These are phyloP conservation scores for Venustaconcha ellipsiformis DNA, from an alignment of 1,140 invertebrate genomes.

Conservation along the genomic window DNA sequence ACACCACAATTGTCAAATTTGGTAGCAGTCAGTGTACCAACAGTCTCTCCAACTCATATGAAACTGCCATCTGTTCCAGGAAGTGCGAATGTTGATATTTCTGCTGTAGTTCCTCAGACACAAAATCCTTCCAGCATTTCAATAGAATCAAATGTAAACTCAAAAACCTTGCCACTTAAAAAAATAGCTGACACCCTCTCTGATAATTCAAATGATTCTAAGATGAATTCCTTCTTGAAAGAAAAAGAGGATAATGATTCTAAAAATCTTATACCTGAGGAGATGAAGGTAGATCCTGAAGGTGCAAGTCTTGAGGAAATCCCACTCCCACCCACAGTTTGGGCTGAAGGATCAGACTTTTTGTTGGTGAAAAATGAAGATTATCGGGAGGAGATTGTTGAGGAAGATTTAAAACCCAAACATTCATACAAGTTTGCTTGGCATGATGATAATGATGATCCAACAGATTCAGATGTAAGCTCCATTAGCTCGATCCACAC, in stretches of 20 bases:
- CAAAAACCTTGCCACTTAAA: too few species aligned
- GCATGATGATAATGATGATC: constrained; percentile 42
- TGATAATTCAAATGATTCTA: constrained; percentile 17
- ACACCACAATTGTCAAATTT: too few species aligned
- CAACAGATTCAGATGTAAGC: not conserved
- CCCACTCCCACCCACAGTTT: constrained; percentile 26
- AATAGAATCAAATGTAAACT: too few species aligned
- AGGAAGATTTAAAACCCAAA: constrained; percentile 20
- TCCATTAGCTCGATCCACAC: constrained; percentile 69
- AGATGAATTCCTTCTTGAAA: not conserved
- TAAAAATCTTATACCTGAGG: not conserved
- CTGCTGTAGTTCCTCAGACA: too few species aligned
- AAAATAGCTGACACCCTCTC: too few species aligned
- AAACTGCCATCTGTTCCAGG: too few species aligned
- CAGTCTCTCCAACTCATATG: too few species aligned
- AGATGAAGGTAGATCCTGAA: constrained; percentile 3
- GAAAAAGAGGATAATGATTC: not conserved
- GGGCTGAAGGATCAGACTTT: constrained; percentile 2
- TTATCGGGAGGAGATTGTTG: not conserved
- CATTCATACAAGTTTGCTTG: constrained; percentile 62
- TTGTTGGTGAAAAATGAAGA: not conserved
- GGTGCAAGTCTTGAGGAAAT: constrained; percentile 31
- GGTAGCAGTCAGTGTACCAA: too few species aligned
- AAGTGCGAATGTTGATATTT: too few species aligned
- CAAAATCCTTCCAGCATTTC: too few species aligned